Base-by-base conservation (phyloP, 2,113 vertebrate genomes). In the Mus spicilegus region DNA sequence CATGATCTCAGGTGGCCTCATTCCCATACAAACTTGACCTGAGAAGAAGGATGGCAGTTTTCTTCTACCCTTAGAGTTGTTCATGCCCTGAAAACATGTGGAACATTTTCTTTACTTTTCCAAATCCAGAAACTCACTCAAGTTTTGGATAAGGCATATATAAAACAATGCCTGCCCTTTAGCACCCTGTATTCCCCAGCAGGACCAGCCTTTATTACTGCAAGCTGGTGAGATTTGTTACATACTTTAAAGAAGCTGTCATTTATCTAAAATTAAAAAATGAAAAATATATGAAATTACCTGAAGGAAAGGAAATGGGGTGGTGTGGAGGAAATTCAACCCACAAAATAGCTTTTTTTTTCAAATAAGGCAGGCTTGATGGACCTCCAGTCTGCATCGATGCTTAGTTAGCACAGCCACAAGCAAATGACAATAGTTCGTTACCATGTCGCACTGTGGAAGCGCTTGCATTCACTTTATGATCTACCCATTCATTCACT, bases 151-250 rank as follows among this genome's bases (percentile, higher is more conserved):
- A 56, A 89, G 12, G 16, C 24, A 69, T 87, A 56, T 54, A 58
- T 58, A 93, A 58, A 49, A 33, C 54, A 73, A 33, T 58, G 22
- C 42, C 19, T 63, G 85, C 89, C 51, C 46, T 91, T 91, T 61
- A 75, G 17, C n/a, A 61, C 39, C 61, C 20, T 89, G 17, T 54
- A 54, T 73, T 91, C 14, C 36, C 11, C 58, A 56, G 28, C 39
- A 84, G 9, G 24, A 42, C 49, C 61, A 73, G 42, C 2, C 11
- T 72, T 92, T 81, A 39, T 76, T 91, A 90, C n/a, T 72, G 89
- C 95, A 17, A 76, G n/a, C 87, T 75, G 81, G 19, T 93, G 88
- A 84, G 39, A 80, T 87, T 84, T 95, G 89, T 87, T 67, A 90
- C 5, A 33, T 13, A 69, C 30, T 54, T 95, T 63, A n/a, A 96